These are phyloP conservation scores for Crambe crambe DNA, from an alignment of 37 sponge, comb jelly and placozoan species.

Conservation along the genomic window DNA sequence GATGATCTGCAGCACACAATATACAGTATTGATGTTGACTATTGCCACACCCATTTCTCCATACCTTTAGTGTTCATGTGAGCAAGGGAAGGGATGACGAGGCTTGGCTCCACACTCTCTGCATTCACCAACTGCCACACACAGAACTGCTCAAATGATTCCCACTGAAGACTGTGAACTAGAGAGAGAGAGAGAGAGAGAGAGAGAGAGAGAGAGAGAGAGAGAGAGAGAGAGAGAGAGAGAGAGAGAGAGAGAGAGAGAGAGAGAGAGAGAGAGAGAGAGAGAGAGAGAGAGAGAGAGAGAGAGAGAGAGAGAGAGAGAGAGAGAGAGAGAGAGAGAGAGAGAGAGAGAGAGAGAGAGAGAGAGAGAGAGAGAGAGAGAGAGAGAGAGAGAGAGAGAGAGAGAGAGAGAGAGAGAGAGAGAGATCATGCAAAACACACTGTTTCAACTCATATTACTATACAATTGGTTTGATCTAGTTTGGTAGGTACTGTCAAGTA, in stretches of 20 bases:
- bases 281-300: constrained; percentile 16
- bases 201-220: constrained; percentile 14
- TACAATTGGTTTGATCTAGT: not conserved
- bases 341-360: constrained; percentile 16
- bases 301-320: constrained; percentile 16
- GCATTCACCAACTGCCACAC: constrained; percentile 97
- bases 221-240: constrained; percentile 14
- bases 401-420: constrained; percentile 8
- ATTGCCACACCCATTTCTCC: not conserved
- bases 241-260: constrained; percentile 14
- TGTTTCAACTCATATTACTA: no score
- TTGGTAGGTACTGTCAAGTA: not conserved
- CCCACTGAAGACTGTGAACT: constrained; percentile 86
- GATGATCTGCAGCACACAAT: constrained; percentile 64
- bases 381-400: constrained; percentile 4
- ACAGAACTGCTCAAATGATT: constrained; percentile 97
- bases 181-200: not conserved
- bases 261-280: constrained; percentile 19
- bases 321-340: constrained; percentile 11
- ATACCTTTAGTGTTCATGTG: constrained; percentile 35
- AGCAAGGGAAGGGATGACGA: constrained; percentile 27
- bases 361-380: not conserved
- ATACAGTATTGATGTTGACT: no score
- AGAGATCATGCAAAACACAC: not conserved
- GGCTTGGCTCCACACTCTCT: constrained; percentile 60